A percentile compares a stretch with the other conserved stretches of the same genome.
phyloP scores from a whole-genome alignment of 2,888 invertebrate species.

The Nemotelus pantherinus region DNA sequence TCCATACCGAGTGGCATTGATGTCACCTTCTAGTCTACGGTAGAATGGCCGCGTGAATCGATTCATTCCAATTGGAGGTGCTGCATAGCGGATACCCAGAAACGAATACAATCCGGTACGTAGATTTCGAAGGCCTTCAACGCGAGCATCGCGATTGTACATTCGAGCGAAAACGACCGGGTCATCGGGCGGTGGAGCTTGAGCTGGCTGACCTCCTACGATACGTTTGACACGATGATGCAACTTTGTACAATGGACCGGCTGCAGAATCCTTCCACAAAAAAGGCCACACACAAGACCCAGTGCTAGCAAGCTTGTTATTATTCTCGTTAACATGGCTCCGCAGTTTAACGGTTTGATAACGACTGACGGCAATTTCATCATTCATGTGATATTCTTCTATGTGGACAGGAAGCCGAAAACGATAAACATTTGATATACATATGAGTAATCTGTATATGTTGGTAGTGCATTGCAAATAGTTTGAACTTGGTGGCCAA shows the following conservation, averaged over 20 bases:
- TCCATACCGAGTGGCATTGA: slow-evolving; percentile 70
- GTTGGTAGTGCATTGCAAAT: no score
- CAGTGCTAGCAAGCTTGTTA: no score
- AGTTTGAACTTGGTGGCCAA: no score
- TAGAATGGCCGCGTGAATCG: slow-evolving; percentile 70
- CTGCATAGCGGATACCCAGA: slow-evolving; percentile 76
- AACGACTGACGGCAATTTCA: no score
- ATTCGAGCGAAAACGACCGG: slow-evolving; percentile 75
- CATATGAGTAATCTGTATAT: no score
- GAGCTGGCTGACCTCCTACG: slow-evolving; percentile 75
- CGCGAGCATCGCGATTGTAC: slow-evolving; percentile 70
- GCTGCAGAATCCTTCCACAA: no score
- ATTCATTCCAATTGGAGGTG: slow-evolving; percentile 69
- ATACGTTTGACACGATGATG: slow-evolving; percentile 64
- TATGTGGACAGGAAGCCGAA: no score
- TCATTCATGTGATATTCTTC: no score
- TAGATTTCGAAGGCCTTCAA: slow-evolving; percentile 72
- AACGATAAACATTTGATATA: no score
- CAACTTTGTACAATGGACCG: not conserved
- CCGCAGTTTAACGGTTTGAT: no score
- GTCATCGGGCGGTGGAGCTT: slow-evolving; percentile 75
- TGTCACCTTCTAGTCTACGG: slow-evolving; percentile 66
- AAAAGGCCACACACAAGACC: no score
- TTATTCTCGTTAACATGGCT: no score
- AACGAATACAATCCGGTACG: slow-evolving; percentile 75